Percentiles rank a stretch among this genome's conserved stretches.
These are phyloP conservation scores for Corythoichthys haematopterus DNA, from an alignment of 2,113 vertebrate species.

Conservation along the genomic window DNA sequence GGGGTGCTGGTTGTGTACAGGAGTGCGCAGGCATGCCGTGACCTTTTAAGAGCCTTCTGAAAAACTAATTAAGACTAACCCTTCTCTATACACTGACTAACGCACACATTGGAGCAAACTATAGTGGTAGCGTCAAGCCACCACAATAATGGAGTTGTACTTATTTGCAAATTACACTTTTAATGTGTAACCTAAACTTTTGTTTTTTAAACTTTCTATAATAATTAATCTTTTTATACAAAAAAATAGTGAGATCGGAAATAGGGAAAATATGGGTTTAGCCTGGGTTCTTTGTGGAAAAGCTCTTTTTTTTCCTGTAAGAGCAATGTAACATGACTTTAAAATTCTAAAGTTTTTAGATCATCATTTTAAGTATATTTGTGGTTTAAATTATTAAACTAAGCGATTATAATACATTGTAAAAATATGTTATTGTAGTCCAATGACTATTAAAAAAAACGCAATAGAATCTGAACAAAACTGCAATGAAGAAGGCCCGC, in stretches of 20 bases:
- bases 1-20: conserved; percentile 25
- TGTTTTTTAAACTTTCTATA: no score
- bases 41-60: conserved; percentile 72
- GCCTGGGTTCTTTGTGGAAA: not conserved
- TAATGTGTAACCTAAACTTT: no score
- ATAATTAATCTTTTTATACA: no score
- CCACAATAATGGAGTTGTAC: no score
- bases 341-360: not conserved
- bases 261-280: not conserved
- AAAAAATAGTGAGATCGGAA: not conserved
- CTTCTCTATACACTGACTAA: conserved; percentile 30
- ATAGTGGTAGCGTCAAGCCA: not conserved
- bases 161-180: no score
- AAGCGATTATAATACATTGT: not conserved
- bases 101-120: conserved; percentile 4
- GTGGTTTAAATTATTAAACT: not conserved
- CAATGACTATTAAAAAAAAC: no score
- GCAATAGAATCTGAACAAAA: no score
- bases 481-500: no score
- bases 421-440: not conserved
- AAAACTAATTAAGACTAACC: conserved; percentile 70
- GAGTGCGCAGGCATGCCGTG: conserved; percentile 52
- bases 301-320: not conserved
- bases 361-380: not conserved
- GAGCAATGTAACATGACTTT: not conserved